These are phyloP conservation scores for Ia io DNA, from an alignment of 2,113 vertebrate genomes.

Conservation along the genomic window DNA sequence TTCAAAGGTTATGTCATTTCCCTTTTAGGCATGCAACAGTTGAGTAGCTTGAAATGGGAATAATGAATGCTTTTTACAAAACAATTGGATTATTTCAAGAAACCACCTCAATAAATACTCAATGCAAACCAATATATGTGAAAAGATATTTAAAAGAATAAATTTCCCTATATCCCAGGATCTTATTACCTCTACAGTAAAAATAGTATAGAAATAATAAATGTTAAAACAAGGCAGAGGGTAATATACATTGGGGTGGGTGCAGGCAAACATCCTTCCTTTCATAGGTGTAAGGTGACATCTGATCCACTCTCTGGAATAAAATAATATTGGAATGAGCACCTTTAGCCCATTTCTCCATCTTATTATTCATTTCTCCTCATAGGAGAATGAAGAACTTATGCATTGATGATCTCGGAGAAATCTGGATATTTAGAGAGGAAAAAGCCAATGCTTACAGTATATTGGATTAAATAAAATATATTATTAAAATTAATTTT, in stretches of 20 bases:
- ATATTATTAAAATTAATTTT: not conserved
- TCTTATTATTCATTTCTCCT: not conserved
- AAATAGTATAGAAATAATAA: conserved; percentile 3
- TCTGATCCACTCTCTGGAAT: not conserved
- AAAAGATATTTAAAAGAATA: not conserved
- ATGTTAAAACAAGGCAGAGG: not conserved
- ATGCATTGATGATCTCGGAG: not conserved
- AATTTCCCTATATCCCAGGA: not conserved
- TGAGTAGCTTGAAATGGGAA: conserved; percentile 28
- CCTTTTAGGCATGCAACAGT: not conserved
- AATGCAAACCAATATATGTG: not conserved
- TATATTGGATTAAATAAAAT: not conserved
- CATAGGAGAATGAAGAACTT: not conserved
- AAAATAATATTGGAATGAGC: not conserved
- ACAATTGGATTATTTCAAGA: conserved; percentile 16
- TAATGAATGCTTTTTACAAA: conserved; percentile 12
- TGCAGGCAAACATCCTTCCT: not conserved
- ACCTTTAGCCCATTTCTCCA: not conserved
- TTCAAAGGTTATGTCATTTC: conserved; percentile 42
- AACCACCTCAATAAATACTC: not conserved
- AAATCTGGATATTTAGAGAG: not conserved
- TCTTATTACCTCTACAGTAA: not conserved
- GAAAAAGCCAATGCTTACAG: not conserved
- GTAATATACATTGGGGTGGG: not conserved
- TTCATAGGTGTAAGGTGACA: not conserved